Evolutionary conservation across 2,797 vertebrate genomes (phyloP).

Genomic region (Ibycter americanus): DNA sequence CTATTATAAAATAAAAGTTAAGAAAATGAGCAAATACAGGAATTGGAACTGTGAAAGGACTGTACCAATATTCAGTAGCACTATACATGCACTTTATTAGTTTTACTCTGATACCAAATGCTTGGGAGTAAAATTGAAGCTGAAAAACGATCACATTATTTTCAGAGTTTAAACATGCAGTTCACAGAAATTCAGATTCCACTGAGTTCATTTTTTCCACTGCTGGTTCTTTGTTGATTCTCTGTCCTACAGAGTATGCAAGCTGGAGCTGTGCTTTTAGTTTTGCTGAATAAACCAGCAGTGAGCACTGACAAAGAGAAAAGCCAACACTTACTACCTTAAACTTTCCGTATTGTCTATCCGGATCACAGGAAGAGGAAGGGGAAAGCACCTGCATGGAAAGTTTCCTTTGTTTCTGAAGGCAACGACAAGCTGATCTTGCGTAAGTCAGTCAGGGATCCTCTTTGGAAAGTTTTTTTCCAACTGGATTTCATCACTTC

Average conservation of each 20-base stretch:
- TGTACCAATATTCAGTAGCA: background rate
- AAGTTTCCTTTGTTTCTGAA: slow-evolving; percentile 21
- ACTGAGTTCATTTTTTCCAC: background rate
- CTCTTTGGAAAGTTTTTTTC: slow-evolving; percentile 38
- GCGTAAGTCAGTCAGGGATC: background rate
- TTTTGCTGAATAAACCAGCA: slow-evolving; percentile 10
- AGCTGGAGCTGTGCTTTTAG: background rate
- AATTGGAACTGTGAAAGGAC: background rate
- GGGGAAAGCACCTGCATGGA: background rate
- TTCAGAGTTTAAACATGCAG: background rate
- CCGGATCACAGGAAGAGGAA: background rate
- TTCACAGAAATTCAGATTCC: background rate
- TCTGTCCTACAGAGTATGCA: background rate
- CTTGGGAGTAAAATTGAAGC: background rate
- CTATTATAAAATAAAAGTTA: background rate
- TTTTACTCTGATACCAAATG: background rate
- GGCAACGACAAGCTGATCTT: background rate
- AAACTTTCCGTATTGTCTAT: slow-evolving; percentile 15
- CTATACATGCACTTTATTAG: background rate
- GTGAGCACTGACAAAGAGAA: background rate
- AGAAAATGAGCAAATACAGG: background rate
- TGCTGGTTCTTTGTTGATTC: background rate
- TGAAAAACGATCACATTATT: background rate
- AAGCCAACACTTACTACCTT: slow-evolving; percentile 24
- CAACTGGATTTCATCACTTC: slow-evolving; percentile 13